These are phyloP conservation scores for Marasmarcha lunaedactyla DNA, from an alignment of 2,888 invertebrate genomes.

Conservation along the genomic window DNA sequence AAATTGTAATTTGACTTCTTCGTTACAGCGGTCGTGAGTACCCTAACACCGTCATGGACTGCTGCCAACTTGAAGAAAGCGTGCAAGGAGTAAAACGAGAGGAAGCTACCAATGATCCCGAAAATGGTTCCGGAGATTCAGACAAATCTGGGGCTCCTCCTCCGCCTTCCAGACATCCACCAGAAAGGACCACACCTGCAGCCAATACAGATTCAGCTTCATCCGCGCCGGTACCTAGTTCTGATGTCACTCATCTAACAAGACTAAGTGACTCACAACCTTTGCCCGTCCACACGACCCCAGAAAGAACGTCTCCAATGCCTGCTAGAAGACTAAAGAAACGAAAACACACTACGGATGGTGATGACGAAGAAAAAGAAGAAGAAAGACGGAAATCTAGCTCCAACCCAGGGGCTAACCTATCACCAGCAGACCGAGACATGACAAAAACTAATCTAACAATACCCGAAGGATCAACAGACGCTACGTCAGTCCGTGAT, in stretches of 20 bases:
- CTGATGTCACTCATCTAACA: constrained; percentile 56
- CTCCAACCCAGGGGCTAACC: constrained; percentile 49
- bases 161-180: constrained; percentile 41
- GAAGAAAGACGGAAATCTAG: constrained; percentile 57
- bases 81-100: constrained; percentile 86
- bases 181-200: constrained; percentile 52
- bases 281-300: constrained; percentile 47
- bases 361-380: constrained; percentile 51
- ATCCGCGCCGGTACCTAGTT: constrained; percentile 49
- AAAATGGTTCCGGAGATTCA: constrained; percentile 89
- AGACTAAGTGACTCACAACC: constrained; percentile 54
- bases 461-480: constrained; percentile 47
- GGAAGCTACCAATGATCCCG: constrained; percentile 84
- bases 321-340: constrained; percentile 72
- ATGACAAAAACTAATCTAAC: constrained; percentile 46
- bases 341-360: constrained; percentile 57
- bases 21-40: constrained; percentile 85
- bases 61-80: constrained; percentile 90
- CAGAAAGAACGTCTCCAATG: constrained; percentile 68
- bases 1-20: too few relatives aligned
- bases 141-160: constrained; percentile 71
- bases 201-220: constrained; percentile 45
- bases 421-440: constrained; percentile 55
- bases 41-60: constrained; percentile 92
- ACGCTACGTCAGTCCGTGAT: constrained; percentile 84